phyloP scores from a whole-genome alignment of 2,113 vertebrate genomes.

The Heptranchias perlo region DNA sequence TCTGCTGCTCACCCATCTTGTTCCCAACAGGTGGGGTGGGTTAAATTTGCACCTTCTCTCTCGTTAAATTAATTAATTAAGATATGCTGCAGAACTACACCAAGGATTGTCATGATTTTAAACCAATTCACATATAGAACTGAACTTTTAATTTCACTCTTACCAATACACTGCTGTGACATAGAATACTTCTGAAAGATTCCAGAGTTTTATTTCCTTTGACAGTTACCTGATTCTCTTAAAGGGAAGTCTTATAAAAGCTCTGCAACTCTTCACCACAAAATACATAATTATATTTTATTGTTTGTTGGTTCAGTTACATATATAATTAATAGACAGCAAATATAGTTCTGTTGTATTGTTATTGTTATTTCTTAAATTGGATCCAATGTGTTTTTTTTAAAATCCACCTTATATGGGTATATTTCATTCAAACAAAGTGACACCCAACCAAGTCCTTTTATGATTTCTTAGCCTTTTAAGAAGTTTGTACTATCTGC shows the following conservation, averaged over 20 bases:
- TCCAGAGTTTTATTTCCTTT: background rate
- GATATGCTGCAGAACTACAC: background rate
- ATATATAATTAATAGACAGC: background rate
- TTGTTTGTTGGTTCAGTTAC: background rate
- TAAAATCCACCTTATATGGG: conserved; percentile 33
- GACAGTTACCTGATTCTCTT: background rate
- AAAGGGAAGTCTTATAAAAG: background rate
- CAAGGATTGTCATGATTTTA: background rate
- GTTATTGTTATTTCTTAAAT: background rate
- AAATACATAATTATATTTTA: background rate
- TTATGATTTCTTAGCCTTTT: background rate
- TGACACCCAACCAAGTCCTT: background rate
- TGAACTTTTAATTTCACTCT: background rate
- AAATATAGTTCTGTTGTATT: background rate
- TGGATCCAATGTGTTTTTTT: background rate
- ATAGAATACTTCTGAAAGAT: too few species aligned
- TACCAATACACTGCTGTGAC: background rate
- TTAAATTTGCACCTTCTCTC: background rate
- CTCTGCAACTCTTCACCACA: background rate
- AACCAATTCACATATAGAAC: background rate
- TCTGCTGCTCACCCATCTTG: background rate
- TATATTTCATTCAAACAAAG: background rate
- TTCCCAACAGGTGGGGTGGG: background rate
- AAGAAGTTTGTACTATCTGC: background rate
- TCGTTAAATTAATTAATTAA: background rate